phyloP scores from a whole-genome alignment of 2,113 vertebrate species.

The Brachyhypopomus occidentalis region DNA sequence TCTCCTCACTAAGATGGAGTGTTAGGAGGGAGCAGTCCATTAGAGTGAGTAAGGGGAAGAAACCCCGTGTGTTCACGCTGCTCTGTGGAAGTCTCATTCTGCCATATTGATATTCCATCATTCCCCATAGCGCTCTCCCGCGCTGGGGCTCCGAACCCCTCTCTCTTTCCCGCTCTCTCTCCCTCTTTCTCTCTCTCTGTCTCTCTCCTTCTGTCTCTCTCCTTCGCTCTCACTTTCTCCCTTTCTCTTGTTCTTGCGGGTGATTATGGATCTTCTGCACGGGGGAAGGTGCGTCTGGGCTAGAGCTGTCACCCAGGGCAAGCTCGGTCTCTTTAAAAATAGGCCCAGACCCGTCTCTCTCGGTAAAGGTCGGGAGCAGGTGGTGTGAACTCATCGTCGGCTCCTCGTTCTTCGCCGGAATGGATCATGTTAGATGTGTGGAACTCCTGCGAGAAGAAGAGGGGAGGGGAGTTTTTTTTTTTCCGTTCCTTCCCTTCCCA shows the following conservation, averaged over 20 bases:
- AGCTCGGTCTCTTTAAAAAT: constrained; percentile 61
- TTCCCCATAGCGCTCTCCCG: constrained; percentile 47
- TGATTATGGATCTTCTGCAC: constrained; percentile 60
- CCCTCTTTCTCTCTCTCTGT: constrained; percentile 26
- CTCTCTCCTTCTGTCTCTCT: too few species aligned
- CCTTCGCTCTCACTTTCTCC: constrained; percentile 21
- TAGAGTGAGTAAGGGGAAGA: constrained; percentile 53
- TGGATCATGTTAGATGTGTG: constrained; percentile 64
- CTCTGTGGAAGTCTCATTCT: constrained; percentile 57
- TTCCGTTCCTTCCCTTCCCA: constrained; percentile 22
- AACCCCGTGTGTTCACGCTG: constrained; percentile 49
- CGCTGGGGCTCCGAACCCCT: constrained; percentile 29
- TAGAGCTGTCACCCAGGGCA: constrained; percentile 57
- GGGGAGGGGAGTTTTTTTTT: constrained; percentile 19
- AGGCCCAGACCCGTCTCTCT: constrained; percentile 54
- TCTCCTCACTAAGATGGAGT: constrained; percentile 42
- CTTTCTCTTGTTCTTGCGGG: constrained; percentile 42
- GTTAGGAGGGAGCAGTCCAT: constrained; percentile 47
- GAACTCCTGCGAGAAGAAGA: constrained; percentile 50
- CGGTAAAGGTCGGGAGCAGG: constrained; percentile 62
- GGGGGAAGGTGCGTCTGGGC: constrained; percentile 51
- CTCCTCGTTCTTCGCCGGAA: constrained; percentile 55
- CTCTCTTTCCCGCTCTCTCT: constrained; percentile 44
- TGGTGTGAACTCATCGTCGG: constrained; percentile 64
- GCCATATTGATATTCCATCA: constrained; percentile 63